A percentile compares a stretch with the other conserved stretches of the same genome.
Evolutionary conservation across 2,113 vertebrate genomes (phyloP).

Genomic region (Herpetotheres cachinnans): DNA sequence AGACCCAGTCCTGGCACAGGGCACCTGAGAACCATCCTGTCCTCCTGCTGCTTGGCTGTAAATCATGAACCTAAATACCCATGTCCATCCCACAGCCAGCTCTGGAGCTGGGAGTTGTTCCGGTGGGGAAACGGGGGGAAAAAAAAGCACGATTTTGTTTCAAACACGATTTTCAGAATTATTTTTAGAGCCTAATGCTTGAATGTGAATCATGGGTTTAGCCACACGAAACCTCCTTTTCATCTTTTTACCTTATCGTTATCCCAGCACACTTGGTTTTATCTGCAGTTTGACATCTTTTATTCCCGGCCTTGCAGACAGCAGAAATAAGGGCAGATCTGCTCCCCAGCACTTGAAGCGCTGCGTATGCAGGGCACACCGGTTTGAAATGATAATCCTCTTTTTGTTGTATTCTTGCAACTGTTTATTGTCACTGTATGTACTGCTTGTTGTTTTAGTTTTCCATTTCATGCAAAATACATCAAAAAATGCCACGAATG

Average conservation of each 20-base stretch:
- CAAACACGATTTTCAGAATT: background rate
- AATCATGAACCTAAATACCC: background rate
- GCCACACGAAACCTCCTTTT: background rate
- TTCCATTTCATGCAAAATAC: conserved; percentile 25
- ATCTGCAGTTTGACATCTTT: conserved; percentile 17
- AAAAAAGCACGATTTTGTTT: background rate
- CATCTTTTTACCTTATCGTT: background rate
- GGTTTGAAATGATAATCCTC: background rate
- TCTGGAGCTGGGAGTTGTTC: background rate
- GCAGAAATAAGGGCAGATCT: conserved; percentile 3
- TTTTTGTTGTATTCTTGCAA: background rate
- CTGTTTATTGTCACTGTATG: background rate
- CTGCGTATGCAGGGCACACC: fast-evolving
- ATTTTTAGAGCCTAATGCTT: background rate
- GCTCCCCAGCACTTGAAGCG: background rate
- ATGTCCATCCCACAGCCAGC: background rate
- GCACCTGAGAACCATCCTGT: background rate
- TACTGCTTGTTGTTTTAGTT: background rate
- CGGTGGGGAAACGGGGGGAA: background rate
- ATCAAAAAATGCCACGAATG: background rate
- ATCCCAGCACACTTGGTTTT: background rate
- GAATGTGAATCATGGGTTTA: background rate
- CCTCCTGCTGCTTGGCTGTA: background rate
- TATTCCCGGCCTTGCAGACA: background rate
- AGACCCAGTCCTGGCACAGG: background rate